Evolutionary conservation across 2,113 vertebrate species (phyloP).

Genomic region (Terrapene triunguis): DNA sequence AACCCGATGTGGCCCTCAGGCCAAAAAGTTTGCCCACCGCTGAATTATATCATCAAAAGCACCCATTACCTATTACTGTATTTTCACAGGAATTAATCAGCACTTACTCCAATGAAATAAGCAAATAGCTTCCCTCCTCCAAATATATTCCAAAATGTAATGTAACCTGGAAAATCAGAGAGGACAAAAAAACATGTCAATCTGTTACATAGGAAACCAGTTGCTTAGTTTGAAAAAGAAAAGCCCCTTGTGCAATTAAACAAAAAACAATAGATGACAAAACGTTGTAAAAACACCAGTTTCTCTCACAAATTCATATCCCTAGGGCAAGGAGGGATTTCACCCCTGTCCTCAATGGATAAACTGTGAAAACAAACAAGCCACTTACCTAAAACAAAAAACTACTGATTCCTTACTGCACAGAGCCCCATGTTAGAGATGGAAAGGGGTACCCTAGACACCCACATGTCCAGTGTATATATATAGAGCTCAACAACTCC

Average conservation of each 20-base stretch:
- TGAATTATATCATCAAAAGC: neutral
- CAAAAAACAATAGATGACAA: neutral
- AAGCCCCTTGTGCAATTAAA: neutral
- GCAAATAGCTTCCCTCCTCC: conserved; percentile 33
- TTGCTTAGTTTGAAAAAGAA: neutral
- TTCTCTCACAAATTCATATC: neutral
- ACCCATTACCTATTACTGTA: neutral
- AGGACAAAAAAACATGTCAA: neutral
- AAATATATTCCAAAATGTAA: conserved; percentile 58
- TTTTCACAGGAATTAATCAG: neutral
- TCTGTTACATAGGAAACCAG: neutral
- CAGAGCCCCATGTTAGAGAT: neutral
- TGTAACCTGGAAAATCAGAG: conserved; percentile 10
- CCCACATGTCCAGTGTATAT: neutral
- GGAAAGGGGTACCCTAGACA: neutral
- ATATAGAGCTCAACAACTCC: neutral
- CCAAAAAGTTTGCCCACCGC: no score
- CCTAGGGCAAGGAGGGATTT: neutral
- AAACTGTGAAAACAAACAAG: neutral
- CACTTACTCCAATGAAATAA: conserved; percentile 47
- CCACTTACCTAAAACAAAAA: no score
- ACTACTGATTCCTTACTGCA: neutral
- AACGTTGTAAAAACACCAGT: neutral
- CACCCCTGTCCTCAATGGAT: neutral
- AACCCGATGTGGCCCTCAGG: no score